Percentiles rank a stretch among this genome's conserved stretches.
Conservation (phyloP, 2,797 vertebrate genomes). For the Buceros bicornis region DNA sequence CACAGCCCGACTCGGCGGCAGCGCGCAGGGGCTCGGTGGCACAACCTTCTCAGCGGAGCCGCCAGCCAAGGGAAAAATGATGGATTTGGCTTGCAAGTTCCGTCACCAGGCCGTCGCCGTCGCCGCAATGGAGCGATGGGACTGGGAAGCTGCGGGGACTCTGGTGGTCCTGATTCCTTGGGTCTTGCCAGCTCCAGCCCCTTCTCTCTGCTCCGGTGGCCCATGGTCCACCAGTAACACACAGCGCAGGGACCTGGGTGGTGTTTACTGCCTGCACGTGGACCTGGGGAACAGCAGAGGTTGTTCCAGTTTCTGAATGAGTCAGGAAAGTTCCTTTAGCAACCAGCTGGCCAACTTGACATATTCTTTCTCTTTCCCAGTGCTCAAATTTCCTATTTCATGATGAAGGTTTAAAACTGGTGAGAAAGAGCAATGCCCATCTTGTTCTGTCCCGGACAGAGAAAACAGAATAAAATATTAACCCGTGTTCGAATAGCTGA, state of each 20-base stretch:
- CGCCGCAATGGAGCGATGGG: fast-evolving
- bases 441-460: background rate
- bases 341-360: too few relatives aligned
- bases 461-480: background rate
- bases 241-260: fast-evolving
- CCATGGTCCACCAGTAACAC: background rate
- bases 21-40: fast-evolving
- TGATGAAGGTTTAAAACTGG: background rate
- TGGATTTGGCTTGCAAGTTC: fast-evolving
- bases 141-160: background rate
- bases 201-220: background rate
- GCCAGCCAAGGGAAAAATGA: fast-evolving
- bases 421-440: background rate
- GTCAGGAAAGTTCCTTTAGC: background rate
- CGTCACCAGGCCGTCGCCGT: background rate
- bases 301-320: background rate
- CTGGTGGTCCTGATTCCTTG: fast-evolving
- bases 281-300: background rate
- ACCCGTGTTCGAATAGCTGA: background rate
- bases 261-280: fast-evolving
- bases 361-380: background rate
- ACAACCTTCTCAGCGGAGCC: background rate
- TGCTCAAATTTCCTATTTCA: background rate
- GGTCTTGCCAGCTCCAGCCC: background rate
- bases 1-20: fast-evolving